phyloP scores from a whole-genome alignment of 2,888 invertebrate species.

The Trichogramma evanescens region DNA sequence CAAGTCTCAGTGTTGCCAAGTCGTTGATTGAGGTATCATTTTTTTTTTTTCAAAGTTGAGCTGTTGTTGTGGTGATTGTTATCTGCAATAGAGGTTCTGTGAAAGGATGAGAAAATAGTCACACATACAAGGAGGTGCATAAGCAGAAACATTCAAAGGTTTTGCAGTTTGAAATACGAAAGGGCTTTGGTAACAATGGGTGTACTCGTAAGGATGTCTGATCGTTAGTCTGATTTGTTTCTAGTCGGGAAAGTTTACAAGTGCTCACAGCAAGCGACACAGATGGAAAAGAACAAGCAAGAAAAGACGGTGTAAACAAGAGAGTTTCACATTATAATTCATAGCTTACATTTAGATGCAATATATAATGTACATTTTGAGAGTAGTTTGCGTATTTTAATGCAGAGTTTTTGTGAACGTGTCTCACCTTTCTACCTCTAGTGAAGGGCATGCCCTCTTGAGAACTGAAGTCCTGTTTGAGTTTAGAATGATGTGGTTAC shows the following conservation, averaged over 20 bases:
- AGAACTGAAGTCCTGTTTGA: slow-evolving; percentile 16
- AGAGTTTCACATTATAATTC: background rate
- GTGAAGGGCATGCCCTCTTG: slow-evolving; percentile 17
- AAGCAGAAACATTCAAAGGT: no score
- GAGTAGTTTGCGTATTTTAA: slow-evolving; percentile 5
- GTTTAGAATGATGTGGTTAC: slow-evolving; percentile 8
- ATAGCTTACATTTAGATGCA: slow-evolving; percentile 11
- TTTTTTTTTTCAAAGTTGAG: background rate
- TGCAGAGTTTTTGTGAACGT: slow-evolving; percentile 21
- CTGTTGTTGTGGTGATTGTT: slow-evolving; percentile 8
- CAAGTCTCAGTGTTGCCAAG: slow-evolving; percentile 23
- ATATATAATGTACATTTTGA: background rate
- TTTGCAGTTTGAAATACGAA: no score
- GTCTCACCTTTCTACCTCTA: slow-evolving; percentile 23
- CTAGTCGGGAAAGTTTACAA: background rate
- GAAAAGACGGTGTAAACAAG: no score
- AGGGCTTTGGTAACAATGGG: no score
- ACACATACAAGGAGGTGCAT: no score
- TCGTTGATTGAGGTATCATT: slow-evolving; percentile 14
- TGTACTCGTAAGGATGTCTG: background rate
- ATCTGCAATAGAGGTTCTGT: slow-evolving; percentile 7
- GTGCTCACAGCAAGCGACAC: no score
- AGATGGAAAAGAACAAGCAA: no score
- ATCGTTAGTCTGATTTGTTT: slow-evolving; percentile 1
- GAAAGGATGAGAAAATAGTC: no score